A percentile compares a stretch with the other conserved stretches of the same genome.
These are phyloP conservation scores for Sula dactylatra DNA, from an alignment of 2,113 vertebrate species.

Conservation along the genomic window DNA sequence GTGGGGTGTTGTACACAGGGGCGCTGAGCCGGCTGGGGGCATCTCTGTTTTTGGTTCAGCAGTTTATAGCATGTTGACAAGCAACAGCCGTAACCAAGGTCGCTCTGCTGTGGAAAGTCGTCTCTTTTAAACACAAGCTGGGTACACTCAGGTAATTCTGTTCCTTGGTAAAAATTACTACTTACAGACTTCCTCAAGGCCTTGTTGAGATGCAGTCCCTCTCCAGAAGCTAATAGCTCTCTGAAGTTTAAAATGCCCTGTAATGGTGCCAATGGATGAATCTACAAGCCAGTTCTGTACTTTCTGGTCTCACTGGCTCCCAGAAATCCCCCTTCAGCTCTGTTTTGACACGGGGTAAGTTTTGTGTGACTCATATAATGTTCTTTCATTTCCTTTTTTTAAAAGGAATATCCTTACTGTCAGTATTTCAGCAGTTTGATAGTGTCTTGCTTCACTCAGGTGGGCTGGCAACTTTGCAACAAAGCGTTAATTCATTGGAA, in stretches of 20 bases:
- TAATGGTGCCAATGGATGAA: accelerated
- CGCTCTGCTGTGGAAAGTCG: background rate
- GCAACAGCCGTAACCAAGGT: background rate
- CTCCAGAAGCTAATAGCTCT: background rate
- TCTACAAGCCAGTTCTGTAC: background rate
- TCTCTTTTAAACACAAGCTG: background rate
- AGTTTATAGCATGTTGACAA: background rate
- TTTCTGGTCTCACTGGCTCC: background rate
- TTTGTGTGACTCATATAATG: background rate
- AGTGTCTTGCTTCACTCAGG: background rate
- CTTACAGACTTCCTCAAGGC: background rate
- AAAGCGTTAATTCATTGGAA: background rate
- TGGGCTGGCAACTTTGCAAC: background rate
- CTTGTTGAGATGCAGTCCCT: background rate
- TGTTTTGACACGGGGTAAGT: background rate
- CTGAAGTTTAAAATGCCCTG: background rate
- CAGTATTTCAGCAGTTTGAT: background rate
- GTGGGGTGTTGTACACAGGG: background rate
- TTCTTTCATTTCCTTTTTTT: background rate
- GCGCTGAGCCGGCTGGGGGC: background rate
- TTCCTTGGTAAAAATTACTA: background rate
- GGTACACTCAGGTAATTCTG: background rate
- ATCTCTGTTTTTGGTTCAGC: background rate
- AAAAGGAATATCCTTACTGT: background rate
- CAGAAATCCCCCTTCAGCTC: background rate